phyloP scores from a whole-genome alignment of 1,140 invertebrate genomes.

The Magallana ariakensis region DNA sequence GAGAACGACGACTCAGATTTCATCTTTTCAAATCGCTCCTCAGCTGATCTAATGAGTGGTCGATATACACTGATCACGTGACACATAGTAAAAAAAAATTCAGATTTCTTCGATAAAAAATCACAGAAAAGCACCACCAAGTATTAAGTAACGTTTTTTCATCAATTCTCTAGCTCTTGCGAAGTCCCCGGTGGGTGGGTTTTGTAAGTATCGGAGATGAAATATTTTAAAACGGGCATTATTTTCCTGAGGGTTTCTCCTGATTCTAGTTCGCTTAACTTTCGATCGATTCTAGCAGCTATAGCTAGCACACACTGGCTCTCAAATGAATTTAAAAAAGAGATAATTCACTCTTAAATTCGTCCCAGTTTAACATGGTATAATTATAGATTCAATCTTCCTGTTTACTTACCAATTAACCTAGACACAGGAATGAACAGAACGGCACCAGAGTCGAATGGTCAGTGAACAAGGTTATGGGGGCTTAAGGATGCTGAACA shows the following conservation, averaged over 20 bases:
- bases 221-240: not conserved
- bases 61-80: slow-evolving; percentile 2
- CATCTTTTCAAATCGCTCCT: slow-evolving; percentile 12
- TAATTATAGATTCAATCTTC: not conserved
- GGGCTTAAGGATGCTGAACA: no score
- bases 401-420: slow-evolving; percentile 33
- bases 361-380: not conserved
- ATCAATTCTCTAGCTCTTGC: not conserved
- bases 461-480: no score
- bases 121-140: no score
- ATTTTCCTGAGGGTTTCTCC: not conserved
- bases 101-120: no score
- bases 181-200: not conserved
- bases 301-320: no score
- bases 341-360: not conserved
- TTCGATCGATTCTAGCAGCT: no score
- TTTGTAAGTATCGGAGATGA: not conserved
- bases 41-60: not conserved
- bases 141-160: not conserved
- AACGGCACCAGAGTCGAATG: no score
- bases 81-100: not conserved
- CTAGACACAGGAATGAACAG: no score
- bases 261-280: not conserved
- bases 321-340: slow-evolving; percentile 4
- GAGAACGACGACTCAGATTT: not conserved